A percentile compares a stretch with the other conserved stretches of the same genome.
Evolutionary conservation across 2,797 vertebrate genomes (phyloP).

Genomic region (Caiman crocodilus): DNA sequence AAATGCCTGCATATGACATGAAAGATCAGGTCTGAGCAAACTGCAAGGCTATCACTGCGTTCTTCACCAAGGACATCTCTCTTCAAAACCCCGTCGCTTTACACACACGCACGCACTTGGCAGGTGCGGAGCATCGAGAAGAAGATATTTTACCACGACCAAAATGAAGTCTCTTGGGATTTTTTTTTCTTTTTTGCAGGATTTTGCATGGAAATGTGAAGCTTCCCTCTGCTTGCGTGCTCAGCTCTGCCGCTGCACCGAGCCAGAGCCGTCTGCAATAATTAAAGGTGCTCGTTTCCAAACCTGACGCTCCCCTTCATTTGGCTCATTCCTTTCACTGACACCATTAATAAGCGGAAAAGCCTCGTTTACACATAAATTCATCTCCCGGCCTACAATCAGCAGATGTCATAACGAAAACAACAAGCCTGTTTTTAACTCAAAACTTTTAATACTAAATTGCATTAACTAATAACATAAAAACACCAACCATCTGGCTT

Average conservation of each 20-base stretch:
- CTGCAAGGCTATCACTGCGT: not conserved
- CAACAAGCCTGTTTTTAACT: constrained; percentile 36
- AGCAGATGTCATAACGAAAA: constrained; percentile 37
- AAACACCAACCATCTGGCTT: constrained; percentile 72
- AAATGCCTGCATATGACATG: constrained; percentile 17
- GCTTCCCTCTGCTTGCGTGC: not conserved
- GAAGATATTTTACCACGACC: constrained; percentile 12
- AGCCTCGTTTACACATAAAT: constrained; percentile 25
- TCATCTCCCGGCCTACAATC: constrained; percentile 24
- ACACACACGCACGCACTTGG: not conserved
- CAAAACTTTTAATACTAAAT: constrained; percentile 53
- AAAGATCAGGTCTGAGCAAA: constrained; percentile 24
- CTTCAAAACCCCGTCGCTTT: constrained; percentile 17
- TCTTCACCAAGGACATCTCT: constrained; percentile 63
- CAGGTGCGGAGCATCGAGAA: constrained; percentile 56
- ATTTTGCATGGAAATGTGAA: not conserved
- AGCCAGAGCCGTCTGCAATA: constrained; percentile 44
- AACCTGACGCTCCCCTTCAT: constrained; percentile 20
- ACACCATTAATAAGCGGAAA: constrained; percentile 46
- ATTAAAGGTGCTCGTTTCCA: constrained; percentile 34
- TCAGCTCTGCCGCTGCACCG: not conserved
- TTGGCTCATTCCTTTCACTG: constrained; percentile 54
- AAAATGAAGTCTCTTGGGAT: not conserved
- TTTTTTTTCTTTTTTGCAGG: not conserved
- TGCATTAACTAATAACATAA: constrained; percentile 60